phyloP scores from a whole-genome alignment of 2,888 invertebrate species.

The Odontothrips loti region DNA sequence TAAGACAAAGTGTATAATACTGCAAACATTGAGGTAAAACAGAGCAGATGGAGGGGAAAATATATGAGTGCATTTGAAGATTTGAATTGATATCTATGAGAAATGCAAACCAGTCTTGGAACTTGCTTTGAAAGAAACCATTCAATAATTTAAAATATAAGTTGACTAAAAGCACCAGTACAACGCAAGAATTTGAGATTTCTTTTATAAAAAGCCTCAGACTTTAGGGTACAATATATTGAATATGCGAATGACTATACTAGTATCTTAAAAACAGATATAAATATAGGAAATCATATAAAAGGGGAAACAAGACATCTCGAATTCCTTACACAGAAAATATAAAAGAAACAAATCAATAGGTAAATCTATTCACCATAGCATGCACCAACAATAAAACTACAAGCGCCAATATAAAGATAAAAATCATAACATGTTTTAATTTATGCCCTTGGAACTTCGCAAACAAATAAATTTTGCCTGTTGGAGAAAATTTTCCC shows the following conservation, averaged over 20 bases:
- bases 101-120: conserved; percentile 7
- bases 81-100: not conserved
- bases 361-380: not conserved
- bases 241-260: not conserved
- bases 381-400: conserved; percentile 14
- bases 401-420: conserved; percentile 9
- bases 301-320: not conserved
- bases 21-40: not conserved
- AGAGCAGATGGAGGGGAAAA: not conserved
- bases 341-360: conserved; percentile 5
- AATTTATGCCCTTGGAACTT: not conserved
- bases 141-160: not conserved
- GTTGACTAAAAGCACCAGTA: not conserved
- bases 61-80: not conserved
- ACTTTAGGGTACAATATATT: conserved; percentile 13
- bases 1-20: not conserved
- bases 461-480: not conserved
- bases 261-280: not conserved
- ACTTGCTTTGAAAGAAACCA: not conserved
- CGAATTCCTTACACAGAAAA: not conserved
- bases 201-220: not conserved
- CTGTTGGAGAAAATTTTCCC: not conserved
- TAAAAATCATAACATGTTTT: not conserved
- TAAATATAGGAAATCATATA: conserved; percentile 23
- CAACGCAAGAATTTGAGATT: not conserved